phyloP scores from a whole-genome alignment of 2,113 vertebrate genomes.

The Coregonus clupeaformis region DNA sequence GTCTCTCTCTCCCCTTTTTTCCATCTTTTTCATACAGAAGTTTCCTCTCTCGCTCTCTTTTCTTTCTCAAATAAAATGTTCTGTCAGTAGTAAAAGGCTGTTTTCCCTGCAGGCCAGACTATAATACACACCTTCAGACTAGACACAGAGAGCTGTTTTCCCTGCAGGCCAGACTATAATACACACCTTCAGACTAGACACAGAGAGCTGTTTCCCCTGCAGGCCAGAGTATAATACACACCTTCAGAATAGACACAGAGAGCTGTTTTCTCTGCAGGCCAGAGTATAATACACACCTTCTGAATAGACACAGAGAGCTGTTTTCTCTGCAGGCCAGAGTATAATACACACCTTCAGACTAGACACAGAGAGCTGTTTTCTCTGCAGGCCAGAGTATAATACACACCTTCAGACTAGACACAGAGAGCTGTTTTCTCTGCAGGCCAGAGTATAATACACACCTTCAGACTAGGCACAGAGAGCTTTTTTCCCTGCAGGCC shows the following conservation, averaged over 20 bases:
- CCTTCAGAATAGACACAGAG: conserved; percentile 13
- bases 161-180: not conserved
- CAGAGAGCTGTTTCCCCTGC: conserved; percentile 8
- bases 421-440: too few relatives aligned
- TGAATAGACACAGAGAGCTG: conserved; percentile 12
- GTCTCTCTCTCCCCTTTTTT: too few relatives aligned
- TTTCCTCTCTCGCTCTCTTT: conserved; percentile 18
- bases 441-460: too few relatives aligned
- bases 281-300: conserved; percentile 18
- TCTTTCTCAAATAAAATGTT: conserved; percentile 38
- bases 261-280: conserved; percentile 4
- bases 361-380: too few relatives aligned
- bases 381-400: too few relatives aligned
- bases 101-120: not conserved
- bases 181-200: conserved; percentile 21
- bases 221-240: conserved; percentile 12
- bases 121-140: conserved; percentile 20
- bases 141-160: conserved; percentile 21
- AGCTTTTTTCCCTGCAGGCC: too few relatives aligned
- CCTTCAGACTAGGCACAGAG: too few relatives aligned
- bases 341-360: too few relatives aligned
- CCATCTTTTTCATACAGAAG: conserved; percentile 19
- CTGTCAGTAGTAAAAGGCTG: conserved; percentile 34
- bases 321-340: too few relatives aligned
- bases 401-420: too few relatives aligned